Base-by-base conservation (phyloP, 2,113 vertebrate species). In the Cryptomyrus ogoouensis region DNA sequence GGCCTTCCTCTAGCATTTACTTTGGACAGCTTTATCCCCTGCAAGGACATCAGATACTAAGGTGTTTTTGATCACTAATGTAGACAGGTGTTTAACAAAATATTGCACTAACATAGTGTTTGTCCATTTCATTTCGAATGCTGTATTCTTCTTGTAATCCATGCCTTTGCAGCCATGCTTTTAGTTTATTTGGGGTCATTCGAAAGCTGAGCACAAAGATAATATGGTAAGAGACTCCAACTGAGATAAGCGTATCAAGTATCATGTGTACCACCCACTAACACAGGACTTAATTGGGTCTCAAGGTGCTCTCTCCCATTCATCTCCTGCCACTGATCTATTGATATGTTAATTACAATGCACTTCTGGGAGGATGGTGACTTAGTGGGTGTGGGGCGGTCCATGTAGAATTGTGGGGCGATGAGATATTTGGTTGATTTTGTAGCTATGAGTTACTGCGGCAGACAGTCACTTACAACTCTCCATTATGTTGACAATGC, bases 261-360 rank as follows among this genome's bases (percentile, higher is more conserved):
- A 10, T 46, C 50, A n/a, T 9, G 80, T n/a, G 27, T 50, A 10
- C 58, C n/a, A 50, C 4, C 53, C 47, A 42, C 58, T 70, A 70
- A n/a, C 44, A 42, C n/a, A 24, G 44, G 58, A 87, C 83, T 35
- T 87, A 87, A 70, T 70, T 52, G 56, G 83, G 83, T 90, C 89
- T 87, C 83, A 86, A 50, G 39, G 53, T 87, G 84, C 84, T 35
- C 50, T 42, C 84, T 9, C 46, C n/a, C 39, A 50, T 70, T 35
- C 84, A 35, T 90, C 56, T 17, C 42, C 24, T 17, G 83, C 50
- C 15, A 44, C 44, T 47, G 58, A 70, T 89, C 58, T 85, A 52
- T 46, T 56, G 56, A 62, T 89, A 85, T 85, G 89, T 58, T 89
- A 85, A 89, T 62, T 42, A 84, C 56, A 46, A 58, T 89, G 39